Base-by-base conservation (phyloP, 2,113 vertebrate genomes). In the Mastomys coucha region DNA sequence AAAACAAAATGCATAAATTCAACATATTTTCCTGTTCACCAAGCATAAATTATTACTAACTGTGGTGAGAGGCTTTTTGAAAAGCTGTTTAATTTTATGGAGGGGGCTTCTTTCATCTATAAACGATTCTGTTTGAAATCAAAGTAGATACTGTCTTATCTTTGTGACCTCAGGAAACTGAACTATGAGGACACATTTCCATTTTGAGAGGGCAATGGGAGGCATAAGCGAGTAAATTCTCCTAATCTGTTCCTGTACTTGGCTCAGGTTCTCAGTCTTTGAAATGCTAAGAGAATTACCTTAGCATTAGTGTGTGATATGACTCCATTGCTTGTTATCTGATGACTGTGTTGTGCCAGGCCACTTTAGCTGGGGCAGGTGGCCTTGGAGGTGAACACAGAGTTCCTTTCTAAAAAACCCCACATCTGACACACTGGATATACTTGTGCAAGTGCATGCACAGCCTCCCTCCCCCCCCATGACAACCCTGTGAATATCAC, bases 11-110 rank as follows among this genome's bases (percentile, higher is more conserved):
- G 96, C 97, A 97, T 97, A 97, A 94, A 97, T 97, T 97, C 95
- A 96, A 96, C 95, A 96, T 95, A 96, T 97, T 97, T 98, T 98
- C 96, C 97, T 97, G 95, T 91, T 97, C 97, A 93, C 91, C 82
- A 95, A 98, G 96, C 96, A 96, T 97, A 97, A 97, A 97, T 97
- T 97, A 98, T 97, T 97, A 97, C 97, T 95, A 92, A 96, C 63
- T 93, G 77, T 95, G 86, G 92, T 72, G 85, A 97, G 91, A 97
- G 75, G 95, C 93, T 96, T 95, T 96, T 96, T 97, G 92, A 96
- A 97, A 97, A 93, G 88, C 96, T 93, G 77, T 96, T 98, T 95
- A 93, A 93, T 96, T 98, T 96, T 91, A 89, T 53, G 63, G 75
- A 93, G 42, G 53, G 88, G 82, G 2, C 42, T 95, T 92, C 96